Conservation (phyloP, 2,888 invertebrate species). For the Tribolium freemani region DNA sequence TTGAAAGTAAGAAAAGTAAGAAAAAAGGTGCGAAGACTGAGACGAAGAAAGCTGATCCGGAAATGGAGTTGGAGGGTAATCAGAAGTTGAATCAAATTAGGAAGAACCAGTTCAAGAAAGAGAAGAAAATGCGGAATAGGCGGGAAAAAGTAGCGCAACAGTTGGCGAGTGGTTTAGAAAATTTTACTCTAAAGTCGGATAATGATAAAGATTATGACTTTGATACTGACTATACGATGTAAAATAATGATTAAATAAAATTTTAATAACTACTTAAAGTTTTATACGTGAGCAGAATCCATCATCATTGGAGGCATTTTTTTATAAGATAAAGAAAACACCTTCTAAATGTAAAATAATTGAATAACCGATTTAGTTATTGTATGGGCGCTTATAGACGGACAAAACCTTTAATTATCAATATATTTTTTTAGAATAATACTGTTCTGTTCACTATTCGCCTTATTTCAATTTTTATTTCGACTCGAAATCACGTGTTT, state of each 20-base stretch:
- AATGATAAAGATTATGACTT: conserved; percentile 75
- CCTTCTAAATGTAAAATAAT: too few relatives aligned
- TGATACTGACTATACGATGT: conserved; percentile 71
- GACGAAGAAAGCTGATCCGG: conserved; percentile 69
- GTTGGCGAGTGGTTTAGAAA: conserved; percentile 77
- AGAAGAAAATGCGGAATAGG: conserved; percentile 72
- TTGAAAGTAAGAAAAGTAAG: conserved; percentile 49
- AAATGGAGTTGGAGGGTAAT: conserved; percentile 80
- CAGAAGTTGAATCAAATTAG: conserved; percentile 73
- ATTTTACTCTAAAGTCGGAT: conserved; percentile 66
- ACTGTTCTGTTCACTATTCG: too few relatives aligned
- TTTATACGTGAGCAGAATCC: too few relatives aligned
- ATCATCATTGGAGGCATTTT: too few relatives aligned
- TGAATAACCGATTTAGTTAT: too few relatives aligned
- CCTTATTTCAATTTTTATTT: too few relatives aligned
- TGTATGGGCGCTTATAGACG: too few relatives aligned
- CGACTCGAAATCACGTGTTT: too few relatives aligned
- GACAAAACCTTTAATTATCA: too few relatives aligned
- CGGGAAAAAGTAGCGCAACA: conserved; percentile 76
- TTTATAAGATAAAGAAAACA: too few relatives aligned
- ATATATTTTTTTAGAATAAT: too few relatives aligned
- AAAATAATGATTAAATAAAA: conserved; percentile 5
- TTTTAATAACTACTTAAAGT: too few relatives aligned
- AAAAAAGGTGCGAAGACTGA: conserved; percentile 41
- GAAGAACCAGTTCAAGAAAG: conserved; percentile 78